Conservation (phyloP, 2,888 invertebrate species). For the Prosapia bicincta region DNA sequence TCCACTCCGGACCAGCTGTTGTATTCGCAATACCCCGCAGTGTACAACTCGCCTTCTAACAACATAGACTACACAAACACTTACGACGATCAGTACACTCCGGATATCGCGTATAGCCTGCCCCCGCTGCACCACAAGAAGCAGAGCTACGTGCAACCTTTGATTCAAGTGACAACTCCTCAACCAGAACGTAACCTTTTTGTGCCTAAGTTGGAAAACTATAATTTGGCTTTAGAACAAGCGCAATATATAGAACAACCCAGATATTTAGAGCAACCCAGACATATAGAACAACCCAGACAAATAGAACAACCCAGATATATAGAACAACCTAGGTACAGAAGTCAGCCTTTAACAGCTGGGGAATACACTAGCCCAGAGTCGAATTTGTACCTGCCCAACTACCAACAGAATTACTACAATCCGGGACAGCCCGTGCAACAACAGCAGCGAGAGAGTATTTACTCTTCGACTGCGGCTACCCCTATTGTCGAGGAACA, state of each 20-base stretch:
- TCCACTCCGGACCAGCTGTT: neutral
- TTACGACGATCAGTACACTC: neutral
- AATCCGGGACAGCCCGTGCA: neutral
- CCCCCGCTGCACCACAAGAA: neutral
- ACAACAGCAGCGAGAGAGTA: neutral
- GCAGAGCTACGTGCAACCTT: neutral
- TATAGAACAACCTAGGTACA: neutral
- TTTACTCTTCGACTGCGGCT: slow-evolving; percentile 11
- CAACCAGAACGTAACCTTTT: neutral
- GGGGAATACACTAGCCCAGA: slow-evolving; percentile 20
- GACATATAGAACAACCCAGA: neutral
- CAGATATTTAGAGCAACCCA: neutral
- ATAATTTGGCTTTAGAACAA: neutral
- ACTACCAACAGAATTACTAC: slow-evolving; percentile 6
- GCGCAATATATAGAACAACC: neutral
- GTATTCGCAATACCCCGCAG: neutral
- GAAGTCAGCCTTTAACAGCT: slow-evolving; percentile 10
- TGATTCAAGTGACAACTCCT: neutral
- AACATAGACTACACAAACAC: neutral
- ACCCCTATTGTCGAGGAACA: slow-evolving; percentile 19
- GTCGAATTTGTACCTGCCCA: neutral
- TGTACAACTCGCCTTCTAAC: slow-evolving; percentile 2
- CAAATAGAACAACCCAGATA: neutral
- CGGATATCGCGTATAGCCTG: neutral
- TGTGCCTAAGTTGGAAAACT: neutral